These are phyloP conservation scores for Artibeus jamaicensis DNA, from an alignment of 2,797 vertebrate species.

Conservation along the genomic window DNA sequence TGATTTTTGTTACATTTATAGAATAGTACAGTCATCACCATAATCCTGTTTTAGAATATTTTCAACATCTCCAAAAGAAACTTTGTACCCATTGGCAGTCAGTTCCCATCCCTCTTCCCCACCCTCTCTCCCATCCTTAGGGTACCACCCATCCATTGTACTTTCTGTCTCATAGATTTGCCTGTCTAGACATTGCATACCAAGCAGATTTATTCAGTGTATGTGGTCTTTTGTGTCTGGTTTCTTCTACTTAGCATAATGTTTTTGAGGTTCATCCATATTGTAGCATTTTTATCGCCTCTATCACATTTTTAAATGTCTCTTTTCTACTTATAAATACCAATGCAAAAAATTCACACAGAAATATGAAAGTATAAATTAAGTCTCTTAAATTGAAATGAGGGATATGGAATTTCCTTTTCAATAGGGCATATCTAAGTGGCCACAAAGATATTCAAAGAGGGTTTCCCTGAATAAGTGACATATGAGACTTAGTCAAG, in stretches of 20 bases:
- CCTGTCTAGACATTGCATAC: not conserved
- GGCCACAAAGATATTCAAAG: not conserved
- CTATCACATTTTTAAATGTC: not conserved
- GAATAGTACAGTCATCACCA: not conserved
- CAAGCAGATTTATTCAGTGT: not conserved
- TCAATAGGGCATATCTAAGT: not conserved
- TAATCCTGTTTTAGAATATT: slow-evolving; percentile 18
- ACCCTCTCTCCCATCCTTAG: not conserved
- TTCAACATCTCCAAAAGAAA: not conserved
- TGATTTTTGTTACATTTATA: not conserved
- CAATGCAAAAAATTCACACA: not conserved
- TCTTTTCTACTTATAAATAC: slow-evolving; percentile 28
- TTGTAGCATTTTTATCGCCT: slow-evolving; percentile 20
- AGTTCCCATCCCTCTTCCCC: not conserved
- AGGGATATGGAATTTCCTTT: not conserved
- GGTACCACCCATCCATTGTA: not conserved
- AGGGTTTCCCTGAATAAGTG: not conserved
- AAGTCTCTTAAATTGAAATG: not conserved
- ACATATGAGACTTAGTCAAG: not conserved
- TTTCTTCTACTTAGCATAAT: not conserved
- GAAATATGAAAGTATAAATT: slow-evolving; percentile 1
- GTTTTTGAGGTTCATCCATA: slow-evolving; percentile 12
- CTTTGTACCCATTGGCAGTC: not conserved
- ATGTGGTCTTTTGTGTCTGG: not conserved
- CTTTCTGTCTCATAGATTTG: not conserved